Evolutionary conservation across 2,113 vertebrate species (phyloP).

Genomic region (Pteronura brasiliensis): DNA sequence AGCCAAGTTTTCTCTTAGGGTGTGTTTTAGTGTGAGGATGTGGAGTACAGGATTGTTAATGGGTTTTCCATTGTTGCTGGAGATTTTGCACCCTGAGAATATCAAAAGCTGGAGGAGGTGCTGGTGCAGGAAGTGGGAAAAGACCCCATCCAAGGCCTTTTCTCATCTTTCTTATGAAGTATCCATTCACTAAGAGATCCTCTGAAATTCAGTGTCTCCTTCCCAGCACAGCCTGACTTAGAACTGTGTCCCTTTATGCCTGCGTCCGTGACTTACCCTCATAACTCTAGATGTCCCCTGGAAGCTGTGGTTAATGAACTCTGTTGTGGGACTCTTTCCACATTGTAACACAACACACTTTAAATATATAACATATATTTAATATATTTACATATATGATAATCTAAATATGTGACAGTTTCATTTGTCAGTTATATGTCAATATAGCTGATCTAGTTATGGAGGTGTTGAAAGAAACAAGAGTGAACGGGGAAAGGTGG

Average conservation of each 20-base stretch:
- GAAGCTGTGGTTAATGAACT: neutral
- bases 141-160: neutral
- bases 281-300: neutral
- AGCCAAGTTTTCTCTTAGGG: constrained; percentile 50
- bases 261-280: neutral
- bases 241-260: neutral
- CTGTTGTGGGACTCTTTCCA: neutral
- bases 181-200: neutral
- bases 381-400: neutral
- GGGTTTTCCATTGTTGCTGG: constrained; percentile 26
- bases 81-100: neutral
- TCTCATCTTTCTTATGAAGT: neutral
- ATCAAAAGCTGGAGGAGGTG: neutral
- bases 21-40: constrained; percentile 3
- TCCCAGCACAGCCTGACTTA: neutral
- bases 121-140: neutral
- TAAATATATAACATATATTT: neutral
- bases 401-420: neutral
- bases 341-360: neutral
- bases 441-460: neutral
- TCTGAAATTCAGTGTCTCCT: neutral
- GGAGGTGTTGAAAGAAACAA: neutral
- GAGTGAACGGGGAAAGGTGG: neutral
- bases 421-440: neutral
- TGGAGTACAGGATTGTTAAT: neutral